These are phyloP conservation scores for Petromus typicus DNA, from an alignment of 2,113 vertebrate genomes.

Conservation along the genomic window DNA sequence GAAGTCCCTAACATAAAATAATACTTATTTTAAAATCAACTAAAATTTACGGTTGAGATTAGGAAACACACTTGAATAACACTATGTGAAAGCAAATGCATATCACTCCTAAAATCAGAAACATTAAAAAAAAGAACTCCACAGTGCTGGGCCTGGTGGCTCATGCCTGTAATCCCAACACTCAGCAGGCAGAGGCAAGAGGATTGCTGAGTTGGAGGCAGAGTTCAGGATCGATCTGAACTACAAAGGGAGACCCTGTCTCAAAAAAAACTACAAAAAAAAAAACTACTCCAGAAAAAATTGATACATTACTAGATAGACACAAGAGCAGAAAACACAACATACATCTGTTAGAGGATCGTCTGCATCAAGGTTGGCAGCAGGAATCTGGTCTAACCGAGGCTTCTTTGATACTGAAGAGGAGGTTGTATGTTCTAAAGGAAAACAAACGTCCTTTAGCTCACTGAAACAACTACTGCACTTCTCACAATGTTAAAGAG, in stretches of 20 bases:
- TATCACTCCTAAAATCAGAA: neutral
- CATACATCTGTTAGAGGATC: conserved; percentile 98
- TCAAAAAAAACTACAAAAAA: too few relatives aligned
- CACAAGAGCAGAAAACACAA: conserved; percentile 26
- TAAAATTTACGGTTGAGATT: neutral
- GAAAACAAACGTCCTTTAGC: conserved; percentile 43
- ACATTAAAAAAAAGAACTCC: neutral
- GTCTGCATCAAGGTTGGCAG: conserved; percentile 98
- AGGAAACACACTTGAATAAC: neutral
- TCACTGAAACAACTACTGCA: conserved; percentile 12
- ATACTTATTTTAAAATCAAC: conserved; percentile 29
- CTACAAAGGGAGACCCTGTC: too few relatives aligned
- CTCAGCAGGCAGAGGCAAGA: too few relatives aligned
- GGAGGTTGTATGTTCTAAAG: conserved; percentile 95
- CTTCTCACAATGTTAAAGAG: neutral
- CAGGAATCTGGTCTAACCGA: conserved; percentile 97
- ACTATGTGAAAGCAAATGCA: conserved; percentile 27
- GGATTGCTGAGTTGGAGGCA: too few relatives aligned
- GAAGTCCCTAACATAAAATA: neutral
- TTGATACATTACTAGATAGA: neutral
- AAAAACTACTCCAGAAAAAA: conserved; percentile 10
- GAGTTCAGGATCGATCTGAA: too few relatives aligned
- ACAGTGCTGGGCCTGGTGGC: too few relatives aligned
- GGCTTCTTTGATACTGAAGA: conserved; percentile 98
- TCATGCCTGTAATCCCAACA: too few relatives aligned